Percentiles rank a stretch among this genome's conserved stretches.
Conservation (phyloP, 2,797 vertebrate species). For the Epinephelus coioides region DNA sequence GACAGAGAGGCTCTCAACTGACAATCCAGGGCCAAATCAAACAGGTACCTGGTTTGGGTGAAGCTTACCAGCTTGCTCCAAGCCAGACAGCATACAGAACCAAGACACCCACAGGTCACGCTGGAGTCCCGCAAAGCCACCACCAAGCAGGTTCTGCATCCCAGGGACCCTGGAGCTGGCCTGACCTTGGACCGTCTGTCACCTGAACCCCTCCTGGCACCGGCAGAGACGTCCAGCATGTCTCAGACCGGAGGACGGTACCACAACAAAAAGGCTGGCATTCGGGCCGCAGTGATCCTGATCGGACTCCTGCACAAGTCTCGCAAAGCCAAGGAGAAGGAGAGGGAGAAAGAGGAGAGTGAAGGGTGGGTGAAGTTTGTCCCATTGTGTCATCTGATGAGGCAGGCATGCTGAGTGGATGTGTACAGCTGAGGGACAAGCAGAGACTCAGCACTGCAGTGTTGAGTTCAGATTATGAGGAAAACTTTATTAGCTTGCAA, state of each 20-base stretch:
- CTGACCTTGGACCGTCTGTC: slow-evolving; percentile 76
- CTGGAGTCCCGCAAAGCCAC: slow-evolving; percentile 73
- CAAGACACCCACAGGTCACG: slow-evolving; percentile 32
- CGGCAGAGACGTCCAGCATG: slow-evolving; percentile 79
- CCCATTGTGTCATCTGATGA: slow-evolving; percentile 11
- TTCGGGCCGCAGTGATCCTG: slow-evolving; percentile 95
- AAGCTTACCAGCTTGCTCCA: slow-evolving; percentile 37
- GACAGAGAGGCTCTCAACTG: slow-evolving; percentile 6
- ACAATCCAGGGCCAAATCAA: slow-evolving; percentile 33
- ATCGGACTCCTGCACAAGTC: slow-evolving; percentile 97
- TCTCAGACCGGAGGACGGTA: slow-evolving; percentile 86
- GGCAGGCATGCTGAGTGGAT: slow-evolving; percentile 11
- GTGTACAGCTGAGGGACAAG: neutral
- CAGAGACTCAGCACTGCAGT: slow-evolving; percentile 50
- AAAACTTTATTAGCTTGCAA: slow-evolving; percentile 57
- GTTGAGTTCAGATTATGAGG: slow-evolving; percentile 8
- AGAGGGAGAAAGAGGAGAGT: slow-evolving; percentile 80
- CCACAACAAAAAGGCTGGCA: slow-evolving; percentile 93
- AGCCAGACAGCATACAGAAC: slow-evolving; percentile 20
- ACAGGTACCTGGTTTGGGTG: slow-evolving; percentile 40
- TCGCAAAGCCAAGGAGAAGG: slow-evolving; percentile 88
- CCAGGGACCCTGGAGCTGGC: slow-evolving; percentile 56
- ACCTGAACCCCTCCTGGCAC: slow-evolving; percentile 68
- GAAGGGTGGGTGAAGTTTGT: slow-evolving; percentile 81
- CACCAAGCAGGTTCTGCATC: slow-evolving; percentile 63